Evolutionary conservation across 2,797 vertebrate species (phyloP), one percentile per base, ranked within the genome.

Genomic region (Thalassophryne amazonica): DNA sequence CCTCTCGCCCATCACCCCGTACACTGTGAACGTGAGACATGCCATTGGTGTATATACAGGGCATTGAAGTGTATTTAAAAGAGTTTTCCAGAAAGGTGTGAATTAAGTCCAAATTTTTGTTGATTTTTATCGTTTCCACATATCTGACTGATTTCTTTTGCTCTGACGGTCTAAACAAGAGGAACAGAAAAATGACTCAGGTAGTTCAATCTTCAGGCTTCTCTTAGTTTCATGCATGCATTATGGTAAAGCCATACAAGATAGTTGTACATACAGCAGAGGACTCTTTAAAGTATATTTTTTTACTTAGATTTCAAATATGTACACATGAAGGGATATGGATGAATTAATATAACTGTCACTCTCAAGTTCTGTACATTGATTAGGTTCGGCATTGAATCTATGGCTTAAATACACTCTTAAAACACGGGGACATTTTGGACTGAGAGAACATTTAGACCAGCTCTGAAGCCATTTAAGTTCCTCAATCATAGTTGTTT

Each of bases 231-330:
- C 75, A 69, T 87, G 88, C 89, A 91, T 91, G 87, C 75, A 74
- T 78, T 82, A 86, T 87, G 86, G 86, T 90, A 58, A 91, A 91
- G 91, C 91, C 89, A 89, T 89, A 91, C 27, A 27, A 87, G 56
- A 86, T 84, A 84, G 73, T 56, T 84, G 80, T 89, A 82, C 75
- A 86, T 86, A 87, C 64, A 76, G 80, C 76, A 85, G 76, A 87
- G 61, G 69, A 83, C 73, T 86, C 55, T 84, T 84, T 87, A 57
- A 90, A 80, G 59, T 91, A 79, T 90, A 92, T 91, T 91, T 91
- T 91, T 91, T 58, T 91, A 90, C 80, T 83, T 72, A 69, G 66
- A 48, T 80, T 81, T 76, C 52, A 56, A 69, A 72, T 65, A 70
- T 76, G 41, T 76, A 72, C 49, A 59, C 30, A 64, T 64, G 55